A percentile compares a stretch with the other conserved stretches of the same genome.
Conservation (phyloP, 1,140 invertebrate genomes). For the Phymorhynchus buccinoides region DNA sequence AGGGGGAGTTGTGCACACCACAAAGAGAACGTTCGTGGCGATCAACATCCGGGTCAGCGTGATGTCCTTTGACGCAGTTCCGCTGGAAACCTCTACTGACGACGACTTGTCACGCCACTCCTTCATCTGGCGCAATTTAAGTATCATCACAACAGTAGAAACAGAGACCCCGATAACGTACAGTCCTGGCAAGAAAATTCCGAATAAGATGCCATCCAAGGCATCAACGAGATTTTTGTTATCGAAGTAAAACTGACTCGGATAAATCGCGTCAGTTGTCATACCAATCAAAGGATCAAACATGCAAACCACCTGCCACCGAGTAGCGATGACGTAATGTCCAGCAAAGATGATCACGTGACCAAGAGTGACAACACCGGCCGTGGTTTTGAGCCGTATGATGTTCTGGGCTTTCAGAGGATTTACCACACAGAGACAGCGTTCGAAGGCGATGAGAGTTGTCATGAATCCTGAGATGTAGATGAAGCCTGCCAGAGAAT, state of each 20-base stretch:
- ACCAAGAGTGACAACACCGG: not conserved
- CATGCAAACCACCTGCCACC: conserved; percentile 25
- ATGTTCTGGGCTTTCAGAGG: not conserved
- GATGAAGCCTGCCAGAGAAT: not conserved
- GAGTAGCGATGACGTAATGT: not conserved
- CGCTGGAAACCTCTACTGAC: not conserved
- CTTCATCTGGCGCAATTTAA: conserved; percentile 24
- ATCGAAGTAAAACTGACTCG: conserved; percentile 19
- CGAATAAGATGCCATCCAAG: conserved; percentile 28
- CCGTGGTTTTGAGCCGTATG: not conserved
- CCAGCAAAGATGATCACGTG: not conserved
- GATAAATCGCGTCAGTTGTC: not conserved
- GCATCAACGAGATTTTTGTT: conserved; percentile 12
- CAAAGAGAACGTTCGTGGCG: conserved; percentile 15
- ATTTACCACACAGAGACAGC: not conserved
- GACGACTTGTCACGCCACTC: conserved; percentile 32
- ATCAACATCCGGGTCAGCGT: conserved; percentile 37
- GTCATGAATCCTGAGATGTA: conserved; percentile 19
- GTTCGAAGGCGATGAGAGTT: conserved; percentile 1
- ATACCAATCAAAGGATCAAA: not conserved
- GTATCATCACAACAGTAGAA: conserved; percentile 14
- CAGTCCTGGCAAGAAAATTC: conserved; percentile 18
- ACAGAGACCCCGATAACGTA: conserved; percentile 16
- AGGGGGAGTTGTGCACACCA: conserved; percentile 29
- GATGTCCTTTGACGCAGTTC: conserved; percentile 7